A percentile compares a stretch with the other conserved stretches of the same genome.
Conservation (phyloP, 2,797 vertebrate species). For the Tachyglossus aculeatus region DNA sequence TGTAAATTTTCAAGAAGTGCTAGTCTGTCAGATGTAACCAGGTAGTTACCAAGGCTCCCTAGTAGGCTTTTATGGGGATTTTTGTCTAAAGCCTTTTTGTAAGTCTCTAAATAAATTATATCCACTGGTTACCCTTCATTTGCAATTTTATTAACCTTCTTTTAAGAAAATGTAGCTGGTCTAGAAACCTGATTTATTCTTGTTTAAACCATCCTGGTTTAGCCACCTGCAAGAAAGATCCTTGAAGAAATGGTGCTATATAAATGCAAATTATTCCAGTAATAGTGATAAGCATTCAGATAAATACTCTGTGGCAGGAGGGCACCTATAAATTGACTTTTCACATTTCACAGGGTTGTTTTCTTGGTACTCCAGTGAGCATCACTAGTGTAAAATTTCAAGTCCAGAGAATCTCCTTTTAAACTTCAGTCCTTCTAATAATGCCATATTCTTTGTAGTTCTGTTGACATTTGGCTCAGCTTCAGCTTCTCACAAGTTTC, state of each 20-base stretch:
- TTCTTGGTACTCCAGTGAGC: no score
- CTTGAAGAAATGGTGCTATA: rapidly evolving
- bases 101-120: conserved; percentile 40
- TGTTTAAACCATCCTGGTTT: background rate
- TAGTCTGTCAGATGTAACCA: no score
- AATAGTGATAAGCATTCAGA: background rate
- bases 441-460: no score
- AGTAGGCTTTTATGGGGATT: conserved; percentile 8
- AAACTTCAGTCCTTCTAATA: no score
- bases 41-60: background rate
- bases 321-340: no score
- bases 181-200: conserved; percentile 12
- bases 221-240: background rate
- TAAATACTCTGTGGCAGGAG: background rate
- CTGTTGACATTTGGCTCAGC: no score
- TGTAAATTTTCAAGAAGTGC: no score
- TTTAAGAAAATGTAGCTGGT: conserved; percentile 34
- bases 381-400: no score
- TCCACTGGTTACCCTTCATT: conserved; percentile 22
- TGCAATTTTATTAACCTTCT: conserved; percentile 30
- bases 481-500: no score
- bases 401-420: no score
- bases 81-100: conserved; percentile 18
- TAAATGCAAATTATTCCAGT: background rate
- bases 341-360: no score